Percentiles rank a stretch among this genome's conserved stretches.
phyloP scores from a whole-genome alignment of 2,797 vertebrate genomes.

The Threskiornis aethiopicus region DNA sequence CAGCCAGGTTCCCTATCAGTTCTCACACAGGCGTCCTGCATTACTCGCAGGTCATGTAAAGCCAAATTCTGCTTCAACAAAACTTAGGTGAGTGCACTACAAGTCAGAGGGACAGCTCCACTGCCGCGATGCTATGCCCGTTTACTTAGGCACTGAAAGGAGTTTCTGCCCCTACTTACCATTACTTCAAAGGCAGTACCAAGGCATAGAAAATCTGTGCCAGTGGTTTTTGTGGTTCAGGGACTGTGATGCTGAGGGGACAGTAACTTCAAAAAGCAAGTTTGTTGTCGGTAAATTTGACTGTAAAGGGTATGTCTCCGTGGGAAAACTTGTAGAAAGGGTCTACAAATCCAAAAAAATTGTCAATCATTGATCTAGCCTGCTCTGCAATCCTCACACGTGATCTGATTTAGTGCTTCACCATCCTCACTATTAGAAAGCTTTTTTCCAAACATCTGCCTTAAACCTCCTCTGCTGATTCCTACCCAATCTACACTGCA shows the following conservation, averaged over 20 bases:
- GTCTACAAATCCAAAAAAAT: not conserved
- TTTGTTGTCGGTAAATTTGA: not conserved
- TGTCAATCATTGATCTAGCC: not conserved
- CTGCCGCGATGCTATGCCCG: fast-evolving
- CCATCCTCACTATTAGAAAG: not conserved
- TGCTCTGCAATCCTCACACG: not conserved
- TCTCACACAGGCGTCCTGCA: not conserved
- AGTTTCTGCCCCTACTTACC: not conserved
- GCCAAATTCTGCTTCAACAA: not conserved
- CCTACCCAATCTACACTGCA: not conserved
- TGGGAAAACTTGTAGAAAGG: not conserved
- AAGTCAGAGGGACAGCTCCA: not conserved
- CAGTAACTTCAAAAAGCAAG: not conserved
- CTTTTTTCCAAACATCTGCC: not conserved
- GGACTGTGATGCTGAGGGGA: not conserved
- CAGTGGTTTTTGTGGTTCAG: not conserved
- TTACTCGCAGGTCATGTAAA: not conserved
- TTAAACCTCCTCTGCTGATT: not conserved
- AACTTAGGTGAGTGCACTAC: fast-evolving
- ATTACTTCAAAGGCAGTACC: not conserved
- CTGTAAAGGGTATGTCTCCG: not conserved
- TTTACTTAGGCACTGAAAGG: not conserved
- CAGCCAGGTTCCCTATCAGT: not conserved
- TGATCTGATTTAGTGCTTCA: not conserved
- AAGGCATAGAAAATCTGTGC: not conserved